These are phyloP conservation scores for Harpalus rufipes DNA, from an alignment of 2,888 invertebrate species.

Conservation along the genomic window DNA sequence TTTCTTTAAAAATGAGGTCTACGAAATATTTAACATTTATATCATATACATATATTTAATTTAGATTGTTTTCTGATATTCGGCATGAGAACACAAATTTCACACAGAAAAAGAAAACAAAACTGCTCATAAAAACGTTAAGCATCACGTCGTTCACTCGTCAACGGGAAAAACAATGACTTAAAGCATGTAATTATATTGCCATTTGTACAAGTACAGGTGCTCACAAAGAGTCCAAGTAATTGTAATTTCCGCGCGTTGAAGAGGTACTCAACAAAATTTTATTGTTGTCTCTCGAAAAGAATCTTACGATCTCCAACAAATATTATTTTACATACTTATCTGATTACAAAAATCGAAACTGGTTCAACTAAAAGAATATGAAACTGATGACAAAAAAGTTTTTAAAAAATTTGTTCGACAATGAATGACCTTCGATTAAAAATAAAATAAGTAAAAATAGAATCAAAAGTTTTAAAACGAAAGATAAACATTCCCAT, in stretches of 20 bases:
- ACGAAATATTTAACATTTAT: not conserved
- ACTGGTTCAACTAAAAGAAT: not conserved
- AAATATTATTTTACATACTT: not conserved
- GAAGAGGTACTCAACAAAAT: not conserved
- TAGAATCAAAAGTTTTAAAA: not conserved
- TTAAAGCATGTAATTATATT: constrained; percentile 44
- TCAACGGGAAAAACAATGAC: constrained; percentile 43
- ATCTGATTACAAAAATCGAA: not conserved
- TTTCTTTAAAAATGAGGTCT: not conserved
- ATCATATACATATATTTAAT: not conserved
- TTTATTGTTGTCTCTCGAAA: not conserved
- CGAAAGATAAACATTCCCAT: not conserved
- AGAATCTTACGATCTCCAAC: not conserved
- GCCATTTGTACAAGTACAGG: constrained; percentile 46
- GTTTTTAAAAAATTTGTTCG: not conserved
- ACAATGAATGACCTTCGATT: not conserved
- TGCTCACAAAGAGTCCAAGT: constrained; percentile 4
- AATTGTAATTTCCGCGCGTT: constrained; percentile 7
- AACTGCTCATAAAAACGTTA: not conserved
- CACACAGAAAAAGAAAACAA: constrained; percentile 4
- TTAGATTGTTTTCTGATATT: not conserved
- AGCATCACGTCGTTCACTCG: constrained; percentile 16
- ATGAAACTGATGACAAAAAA: not conserved
- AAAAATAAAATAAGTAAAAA: constrained; percentile 8
- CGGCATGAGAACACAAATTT: constrained; percentile 3